Base-by-base conservation (phyloP, 1,140 invertebrate genomes). In the Conus betulinus region DNA sequence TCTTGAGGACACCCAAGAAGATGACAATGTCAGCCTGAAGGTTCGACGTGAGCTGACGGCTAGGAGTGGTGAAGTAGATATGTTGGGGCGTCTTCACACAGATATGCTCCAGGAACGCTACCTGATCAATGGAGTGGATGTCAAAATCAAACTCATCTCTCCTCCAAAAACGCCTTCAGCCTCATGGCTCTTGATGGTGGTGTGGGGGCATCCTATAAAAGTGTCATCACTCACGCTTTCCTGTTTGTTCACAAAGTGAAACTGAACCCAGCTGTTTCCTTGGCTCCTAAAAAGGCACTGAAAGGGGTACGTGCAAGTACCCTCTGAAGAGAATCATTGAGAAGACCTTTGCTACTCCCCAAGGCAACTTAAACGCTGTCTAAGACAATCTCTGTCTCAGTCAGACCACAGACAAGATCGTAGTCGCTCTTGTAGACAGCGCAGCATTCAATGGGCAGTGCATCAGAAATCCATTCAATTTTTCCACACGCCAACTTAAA, bases 301-400 rank as follows among this genome's bases (percentile, higher is more conserved):
- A 85, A 39, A 85, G 71, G 27, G 84, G 84, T 5, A 85, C 84
- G 13, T 13, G 55, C 84, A 85, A 85, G 63, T 85, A 85, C 84
- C 84, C 84, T 27, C 15, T 87, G 51, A 51, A 55, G 23, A 78
- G 85, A 17, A 25, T 79, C 20, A n/a, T 79, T 8, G 7, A 15
- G 17, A 87, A 87, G 27, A 79, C 52, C 13, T 87, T 78, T 27
- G 17, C 84, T 39, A 51, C 55, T 2, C 74, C 85, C 10, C 20
- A 27, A 7, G 74, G 52, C 11, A 76, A 78, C 15, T 17, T 87
- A 52, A 23, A 4, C 7, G 51, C 17, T 15, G 15, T 53, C 13
- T 39, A 87, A 55, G 85, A 87, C 27, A 87, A 87, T n/a, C n/a
- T 87, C 20, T 87, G 79, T 79, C 76, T 87, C 15, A 55, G 85